Evolutionary conservation across 2,888 invertebrate species (phyloP).

Genomic region (Gastrophysa polygoni): DNA sequence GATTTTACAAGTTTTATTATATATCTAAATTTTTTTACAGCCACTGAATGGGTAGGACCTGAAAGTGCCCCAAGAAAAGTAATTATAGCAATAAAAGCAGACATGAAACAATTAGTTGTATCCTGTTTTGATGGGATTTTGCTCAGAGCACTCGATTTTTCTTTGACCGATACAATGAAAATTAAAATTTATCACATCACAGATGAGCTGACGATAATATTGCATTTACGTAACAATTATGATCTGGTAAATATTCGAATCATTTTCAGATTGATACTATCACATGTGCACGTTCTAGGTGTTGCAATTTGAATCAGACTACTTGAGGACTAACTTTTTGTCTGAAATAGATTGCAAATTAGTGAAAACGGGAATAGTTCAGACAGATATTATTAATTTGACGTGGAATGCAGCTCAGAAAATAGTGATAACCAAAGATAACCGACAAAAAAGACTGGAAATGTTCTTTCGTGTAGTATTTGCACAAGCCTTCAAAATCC

Average conservation of each 20-base stretch:
- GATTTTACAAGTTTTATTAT: slow-evolving; percentile 4
- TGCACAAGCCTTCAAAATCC: slow-evolving; percentile 60
- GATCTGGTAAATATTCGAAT: slow-evolving; percentile 58
- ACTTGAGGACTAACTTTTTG: slow-evolving; percentile 55
- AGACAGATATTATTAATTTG: slow-evolving; percentile 45
- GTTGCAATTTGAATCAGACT: slow-evolving; percentile 58
- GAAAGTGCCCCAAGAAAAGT: slow-evolving; percentile 52
- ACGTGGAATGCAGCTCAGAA: slow-evolving; percentile 49
- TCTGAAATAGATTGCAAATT: slow-evolving; percentile 55
- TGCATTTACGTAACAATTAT: slow-evolving; percentile 61
- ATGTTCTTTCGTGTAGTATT: slow-evolving; percentile 64
- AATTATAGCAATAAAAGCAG: slow-evolving; percentile 53
- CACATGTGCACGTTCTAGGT: slow-evolving; percentile 45
- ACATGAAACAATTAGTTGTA: slow-evolving; percentile 53
- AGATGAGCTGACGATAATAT: slow-evolving; percentile 54
- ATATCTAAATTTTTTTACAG: slow-evolving; percentile 25
- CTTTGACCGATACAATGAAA: slow-evolving; percentile 31
- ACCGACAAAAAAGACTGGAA: slow-evolving; percentile 60
- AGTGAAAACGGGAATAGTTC: slow-evolving; percentile 38
- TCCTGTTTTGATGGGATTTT: slow-evolving; percentile 54
- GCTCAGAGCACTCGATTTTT: slow-evolving; percentile 58
- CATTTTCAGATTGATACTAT: neutral
- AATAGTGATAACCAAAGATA: slow-evolving; percentile 57
- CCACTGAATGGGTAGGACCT: slow-evolving; percentile 55
- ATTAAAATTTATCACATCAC: slow-evolving; percentile 51